Base-by-base conservation (phyloP, 2,113 vertebrate genomes). In the Calypte anna region DNA sequence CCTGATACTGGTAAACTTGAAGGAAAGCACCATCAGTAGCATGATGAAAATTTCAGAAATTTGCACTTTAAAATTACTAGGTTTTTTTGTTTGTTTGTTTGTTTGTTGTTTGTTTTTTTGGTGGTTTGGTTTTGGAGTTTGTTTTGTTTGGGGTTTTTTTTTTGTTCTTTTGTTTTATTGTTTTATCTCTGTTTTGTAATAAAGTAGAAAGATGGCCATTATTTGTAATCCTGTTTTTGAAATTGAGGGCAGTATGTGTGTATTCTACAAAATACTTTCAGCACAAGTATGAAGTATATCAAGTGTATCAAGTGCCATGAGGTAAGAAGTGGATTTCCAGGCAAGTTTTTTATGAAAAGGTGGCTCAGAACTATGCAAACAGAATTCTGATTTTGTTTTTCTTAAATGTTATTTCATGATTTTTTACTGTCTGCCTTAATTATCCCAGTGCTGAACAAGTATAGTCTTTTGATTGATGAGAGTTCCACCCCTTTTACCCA, bases 401-500 rank as follows among this genome's bases (percentile, higher is more conserved):
- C 86, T 19, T 74, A 46, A 88, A 73, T 97, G 86, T 91, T 93
- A 92, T 86, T 94, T 96, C 73, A 75, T 72, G 62, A 69, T 91
- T 97, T 96, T 94, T 95, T 96, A 79, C 46, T 92, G 91, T 94
- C 95, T 93, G 58, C 95, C 94, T 94, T 97, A 96, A 97, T 95
- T 91, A 96, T 94, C 94, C 82, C 73, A 89, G 54, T 86, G 82
- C 95, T 94, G 82, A 96, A 92, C 90, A 95, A 82, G 76, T 92
- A 86, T 40, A 92, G 88, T 66, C 82, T 92, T 91, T 88, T 95
- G 96, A 97, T 94, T 96, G 96, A 97, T 96, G 95, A 97, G 87
- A 82, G 93, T 96, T 89, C 97, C 91, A 95, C 96, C 96, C 97
- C 94, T 97, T 50, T 96, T 97, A 90, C 90, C 89, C 93, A 88